phyloP scores from a whole-genome alignment of 2,888 invertebrate genomes.

The Ashinkailepas kermadecensis region DNA sequence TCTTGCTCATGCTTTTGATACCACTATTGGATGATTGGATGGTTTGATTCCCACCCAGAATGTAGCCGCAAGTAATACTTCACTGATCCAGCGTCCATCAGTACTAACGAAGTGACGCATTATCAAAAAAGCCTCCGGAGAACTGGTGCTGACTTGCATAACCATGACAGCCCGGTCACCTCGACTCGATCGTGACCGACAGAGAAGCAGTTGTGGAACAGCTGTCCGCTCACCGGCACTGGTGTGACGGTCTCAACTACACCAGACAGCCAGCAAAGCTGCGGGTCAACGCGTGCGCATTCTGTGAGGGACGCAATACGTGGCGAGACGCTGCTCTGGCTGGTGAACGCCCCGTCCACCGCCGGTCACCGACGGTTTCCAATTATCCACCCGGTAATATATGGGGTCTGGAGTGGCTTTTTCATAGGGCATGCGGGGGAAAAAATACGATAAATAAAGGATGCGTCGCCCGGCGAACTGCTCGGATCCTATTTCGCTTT shows the following conservation, averaged over 20 bases:
- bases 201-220: no score
- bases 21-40: neutral
- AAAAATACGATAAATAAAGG: constrained; percentile 19
- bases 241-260: no score
- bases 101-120: neutral
- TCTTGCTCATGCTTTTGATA: neutral
- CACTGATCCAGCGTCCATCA: neutral
- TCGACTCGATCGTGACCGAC: no score
- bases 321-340: no score
- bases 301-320: no score
- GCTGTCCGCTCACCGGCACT: no score
- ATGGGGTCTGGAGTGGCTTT: constrained; percentile 1
- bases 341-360: neutral
- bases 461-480: neutral
- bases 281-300: no score
- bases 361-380: neutral
- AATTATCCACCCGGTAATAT: constrained; percentile 11
- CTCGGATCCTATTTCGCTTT: neutral
- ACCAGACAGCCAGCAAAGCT: no score
- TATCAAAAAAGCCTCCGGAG: neutral
- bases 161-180: neutral
- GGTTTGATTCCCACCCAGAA: neutral
- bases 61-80: neutral
- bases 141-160: neutral
- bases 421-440: neutral